A percentile compares a stretch with the other conserved stretches of the same genome.
Evolutionary conservation across 2,888 invertebrate species (phyloP).

Genomic region (Allolobophora icterica): DNA sequence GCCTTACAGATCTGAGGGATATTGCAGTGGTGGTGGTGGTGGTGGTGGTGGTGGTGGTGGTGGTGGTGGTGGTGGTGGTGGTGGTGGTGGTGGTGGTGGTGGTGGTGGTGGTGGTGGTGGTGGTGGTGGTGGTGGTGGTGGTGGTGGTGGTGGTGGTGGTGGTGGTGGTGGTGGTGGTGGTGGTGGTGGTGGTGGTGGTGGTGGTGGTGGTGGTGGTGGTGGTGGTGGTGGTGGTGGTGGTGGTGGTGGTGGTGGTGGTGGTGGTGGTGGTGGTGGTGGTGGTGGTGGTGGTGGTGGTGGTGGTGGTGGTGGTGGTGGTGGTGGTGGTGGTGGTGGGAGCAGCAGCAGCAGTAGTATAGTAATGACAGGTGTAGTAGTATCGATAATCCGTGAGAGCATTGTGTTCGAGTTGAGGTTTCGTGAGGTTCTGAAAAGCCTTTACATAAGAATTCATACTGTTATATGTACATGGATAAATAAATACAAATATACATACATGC

Average conservation of each 20-base stretch:
- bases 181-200: slow-evolving; percentile 33
- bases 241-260: slow-evolving; percentile 34
- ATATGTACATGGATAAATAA: no score
- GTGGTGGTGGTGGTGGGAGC: slow-evolving; percentile 31
- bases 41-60: slow-evolving; percentile 33
- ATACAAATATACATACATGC: no score
- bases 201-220: slow-evolving; percentile 33
- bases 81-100: slow-evolving; percentile 32
- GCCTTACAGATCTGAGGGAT: no score
- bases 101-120: slow-evolving; percentile 30
- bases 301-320: slow-evolving; percentile 34
- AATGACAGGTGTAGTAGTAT: no score
- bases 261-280: slow-evolving; percentile 33
- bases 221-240: slow-evolving; percentile 33
- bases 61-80: slow-evolving; percentile 32
- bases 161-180: slow-evolving; percentile 34
- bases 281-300: slow-evolving; percentile 33
- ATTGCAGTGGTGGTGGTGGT: slow-evolving; percentile 27
- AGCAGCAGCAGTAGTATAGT: no score
- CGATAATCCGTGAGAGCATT: no score
- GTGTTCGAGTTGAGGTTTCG: no score
- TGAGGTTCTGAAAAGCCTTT: no score
- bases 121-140: slow-evolving; percentile 37
- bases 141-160: slow-evolving; percentile 37
- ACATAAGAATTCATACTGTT: no score